Percentiles rank a stretch among this genome's conserved stretches.
phyloP scores from a whole-genome alignment of 2,888 invertebrate genomes.

The Hyles lineata region DNA sequence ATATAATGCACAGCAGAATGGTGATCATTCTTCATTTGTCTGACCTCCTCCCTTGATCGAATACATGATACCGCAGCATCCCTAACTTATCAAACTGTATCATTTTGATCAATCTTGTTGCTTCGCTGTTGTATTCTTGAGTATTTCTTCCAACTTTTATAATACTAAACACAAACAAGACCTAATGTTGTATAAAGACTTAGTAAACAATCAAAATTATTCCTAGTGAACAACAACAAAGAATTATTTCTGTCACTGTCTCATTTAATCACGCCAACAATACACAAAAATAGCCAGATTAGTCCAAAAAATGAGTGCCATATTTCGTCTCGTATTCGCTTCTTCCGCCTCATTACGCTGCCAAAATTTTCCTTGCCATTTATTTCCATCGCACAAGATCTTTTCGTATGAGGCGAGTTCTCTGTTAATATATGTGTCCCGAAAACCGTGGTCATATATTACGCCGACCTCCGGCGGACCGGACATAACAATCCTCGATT shows the following conservation, averaged over 20 bases:
- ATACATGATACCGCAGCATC: slow-evolving; percentile 53
- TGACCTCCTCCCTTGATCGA: slow-evolving; percentile 57
- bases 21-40: slow-evolving; percentile 83
- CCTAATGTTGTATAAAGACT: no score
- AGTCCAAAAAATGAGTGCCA: slow-evolving; percentile 67
- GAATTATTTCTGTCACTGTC: not conserved
- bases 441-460: slow-evolving; percentile 86
- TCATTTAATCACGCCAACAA: slow-evolving; percentile 4
- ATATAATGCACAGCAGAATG: slow-evolving; percentile 33
- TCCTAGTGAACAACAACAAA: no score
- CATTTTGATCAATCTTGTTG: slow-evolving; percentile 3
- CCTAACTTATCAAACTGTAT: slow-evolving; percentile 11
- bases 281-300: slow-evolving; percentile 47
- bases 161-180: not conserved
- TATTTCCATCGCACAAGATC: slow-evolving; percentile 84
- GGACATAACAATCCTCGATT: slow-evolving; percentile 86
- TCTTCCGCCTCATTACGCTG: slow-evolving; percentile 74
- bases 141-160: not conserved
- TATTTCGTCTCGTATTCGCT: slow-evolving; percentile 71
- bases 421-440: slow-evolving; percentile 85
- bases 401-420: slow-evolving; percentile 84
- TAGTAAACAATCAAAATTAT: not conserved
- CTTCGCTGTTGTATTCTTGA: not conserved
- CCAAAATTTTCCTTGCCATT: slow-evolving; percentile 84
- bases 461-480: slow-evolving; percentile 84